A percentile compares a stretch with the other conserved stretches of the same genome.
Evolutionary conservation across 1,140 invertebrate genomes (phyloP).

Genomic region (Phthorimaea operculella): DNA sequence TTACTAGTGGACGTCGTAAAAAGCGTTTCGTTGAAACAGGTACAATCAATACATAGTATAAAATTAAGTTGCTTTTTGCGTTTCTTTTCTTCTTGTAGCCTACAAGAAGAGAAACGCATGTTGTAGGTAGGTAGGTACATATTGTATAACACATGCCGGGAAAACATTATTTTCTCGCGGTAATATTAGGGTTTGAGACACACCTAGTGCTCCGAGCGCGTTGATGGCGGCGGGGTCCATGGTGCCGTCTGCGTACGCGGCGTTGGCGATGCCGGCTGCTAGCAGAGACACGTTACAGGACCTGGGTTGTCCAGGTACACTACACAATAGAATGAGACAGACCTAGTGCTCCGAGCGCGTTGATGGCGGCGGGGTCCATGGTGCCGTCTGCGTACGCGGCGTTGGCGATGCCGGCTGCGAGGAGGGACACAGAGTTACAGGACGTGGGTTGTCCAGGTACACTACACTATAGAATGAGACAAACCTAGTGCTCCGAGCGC

Average conservation of each 20-base stretch:
- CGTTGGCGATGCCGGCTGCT: conserved; percentile 72
- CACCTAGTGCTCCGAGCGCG: conserved; percentile 68
- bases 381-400: conserved; percentile 69
- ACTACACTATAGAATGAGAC: no score
- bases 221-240: conserved; percentile 67
- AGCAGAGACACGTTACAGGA: conserved; percentile 75
- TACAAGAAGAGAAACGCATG: no score
- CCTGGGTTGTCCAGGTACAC: conserved; percentile 88
- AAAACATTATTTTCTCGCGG: no score
- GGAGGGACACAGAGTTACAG: conserved; percentile 74
- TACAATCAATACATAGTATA: no score
- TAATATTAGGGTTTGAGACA: no score
- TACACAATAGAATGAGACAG: no score
- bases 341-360: conserved; percentile 67
- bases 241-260: conserved; percentile 68
- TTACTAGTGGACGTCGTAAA: no score
- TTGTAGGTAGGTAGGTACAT: no score
- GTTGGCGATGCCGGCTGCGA: conserved; percentile 72
- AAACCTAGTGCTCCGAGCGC: conserved; percentile 67
- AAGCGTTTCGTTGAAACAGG: no score
- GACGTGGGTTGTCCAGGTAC: conserved; percentile 87
- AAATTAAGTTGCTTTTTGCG: no score
- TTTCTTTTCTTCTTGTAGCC: no score
- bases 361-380: conserved; percentile 66
- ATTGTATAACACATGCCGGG: no score